phyloP scores from a whole-genome alignment of 2,888 invertebrate species.

The Galerucella nymphaeae region DNA sequence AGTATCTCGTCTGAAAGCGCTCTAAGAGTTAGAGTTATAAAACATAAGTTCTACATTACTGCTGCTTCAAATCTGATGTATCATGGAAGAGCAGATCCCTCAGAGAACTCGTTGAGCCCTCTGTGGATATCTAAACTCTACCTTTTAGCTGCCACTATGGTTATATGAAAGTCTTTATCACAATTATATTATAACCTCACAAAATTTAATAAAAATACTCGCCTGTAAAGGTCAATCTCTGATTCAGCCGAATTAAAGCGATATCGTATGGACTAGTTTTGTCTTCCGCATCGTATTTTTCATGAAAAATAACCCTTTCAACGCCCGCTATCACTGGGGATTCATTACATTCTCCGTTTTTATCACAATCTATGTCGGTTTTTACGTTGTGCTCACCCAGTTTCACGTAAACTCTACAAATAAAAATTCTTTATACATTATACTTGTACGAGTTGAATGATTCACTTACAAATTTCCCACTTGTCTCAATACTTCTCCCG shows the following conservation, averaged over 20 bases:
- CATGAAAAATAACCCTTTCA: conserved; percentile 52
- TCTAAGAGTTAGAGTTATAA: no score
- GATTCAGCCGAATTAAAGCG: conserved; percentile 66
- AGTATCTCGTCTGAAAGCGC: no score
- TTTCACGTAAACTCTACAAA: conserved; percentile 49
- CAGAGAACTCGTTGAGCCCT: no score
- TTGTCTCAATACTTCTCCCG: conserved; percentile 59
- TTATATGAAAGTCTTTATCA: no score
- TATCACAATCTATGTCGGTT: conserved; percentile 63
- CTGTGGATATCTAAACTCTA: no score
- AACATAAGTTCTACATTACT: no score
- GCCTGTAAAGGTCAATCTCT: conserved; percentile 62
- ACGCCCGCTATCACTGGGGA: conserved; percentile 53
- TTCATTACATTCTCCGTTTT: conserved; percentile 50
- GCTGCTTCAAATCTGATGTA: no score
- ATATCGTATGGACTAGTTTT: conserved; percentile 56
- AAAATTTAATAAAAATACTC: conserved; percentile 4
- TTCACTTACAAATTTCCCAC: conserved; percentile 62
- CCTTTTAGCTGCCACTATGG: no score
- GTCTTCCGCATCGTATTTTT: conserved; percentile 50
- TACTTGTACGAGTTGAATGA: conserved; percentile 44
- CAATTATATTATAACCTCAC: neutral
- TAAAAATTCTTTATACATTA: neutral
- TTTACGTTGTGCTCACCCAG: conserved; percentile 67
- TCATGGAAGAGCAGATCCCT: no score